These are phyloP conservation scores for Anarsia innoxiella DNA, from an alignment of 2,888 invertebrate genomes.

Conservation along the genomic window DNA sequence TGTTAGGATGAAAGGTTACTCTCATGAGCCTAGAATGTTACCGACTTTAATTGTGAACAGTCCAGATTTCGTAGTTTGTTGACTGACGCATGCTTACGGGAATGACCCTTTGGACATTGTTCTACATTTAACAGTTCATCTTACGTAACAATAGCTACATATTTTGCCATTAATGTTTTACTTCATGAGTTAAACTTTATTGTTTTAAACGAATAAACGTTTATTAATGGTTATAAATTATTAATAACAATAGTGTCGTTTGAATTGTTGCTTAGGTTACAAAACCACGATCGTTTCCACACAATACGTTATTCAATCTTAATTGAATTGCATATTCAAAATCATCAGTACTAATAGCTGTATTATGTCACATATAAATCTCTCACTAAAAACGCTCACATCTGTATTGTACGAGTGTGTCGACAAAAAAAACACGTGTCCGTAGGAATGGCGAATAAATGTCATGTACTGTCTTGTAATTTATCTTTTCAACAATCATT, in stretches of 20 bases:
- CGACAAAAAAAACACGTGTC: slow-evolving; percentile 35
- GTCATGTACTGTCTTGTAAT: slow-evolving; percentile 64
- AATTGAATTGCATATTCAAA: not conserved
- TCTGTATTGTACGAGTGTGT: slow-evolving; percentile 33
- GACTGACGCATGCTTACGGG: slow-evolving; percentile 24
- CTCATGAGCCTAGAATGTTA: slow-evolving; percentile 29
- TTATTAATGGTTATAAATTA: too few relatives aligned
- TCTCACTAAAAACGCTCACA: slow-evolving; percentile 33
- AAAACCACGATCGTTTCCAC: too few relatives aligned
- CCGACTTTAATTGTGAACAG: slow-evolving; percentile 27
- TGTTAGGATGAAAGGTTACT: slow-evolving; percentile 46
- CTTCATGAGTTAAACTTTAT: too few relatives aligned
- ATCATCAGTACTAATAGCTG: slow-evolving; percentile 29
- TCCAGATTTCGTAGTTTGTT: slow-evolving; percentile 17
- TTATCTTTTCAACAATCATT: slow-evolving; percentile 74
- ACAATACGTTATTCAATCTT: too few relatives aligned
- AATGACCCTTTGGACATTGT: slow-evolving; percentile 31
- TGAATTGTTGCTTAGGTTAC: too few relatives aligned
- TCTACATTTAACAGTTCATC: slow-evolving; percentile 6
- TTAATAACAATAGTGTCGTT: too few relatives aligned
- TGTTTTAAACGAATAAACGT: too few relatives aligned
- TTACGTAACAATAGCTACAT: slow-evolving; percentile 6
- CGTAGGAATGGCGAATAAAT: slow-evolving; percentile 45
- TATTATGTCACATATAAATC: slow-evolving; percentile 42
- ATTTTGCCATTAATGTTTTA: too few relatives aligned